phyloP scores from a whole-genome alignment of 2,797 vertebrate species.

The Manis pentadactyla region DNA sequence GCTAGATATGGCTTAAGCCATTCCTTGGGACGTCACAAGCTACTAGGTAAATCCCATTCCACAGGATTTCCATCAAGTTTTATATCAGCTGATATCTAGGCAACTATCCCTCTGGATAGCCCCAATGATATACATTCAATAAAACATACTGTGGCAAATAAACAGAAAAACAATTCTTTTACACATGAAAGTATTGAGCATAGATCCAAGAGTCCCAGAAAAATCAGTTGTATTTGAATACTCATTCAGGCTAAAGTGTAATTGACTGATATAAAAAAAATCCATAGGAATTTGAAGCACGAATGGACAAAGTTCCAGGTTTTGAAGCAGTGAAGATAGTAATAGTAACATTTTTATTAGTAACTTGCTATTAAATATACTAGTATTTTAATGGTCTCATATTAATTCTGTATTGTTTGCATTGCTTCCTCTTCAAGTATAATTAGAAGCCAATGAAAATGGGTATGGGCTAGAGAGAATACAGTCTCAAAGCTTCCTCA shows the following conservation, averaged over 20 bases:
- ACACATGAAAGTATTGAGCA: neutral
- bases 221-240: neutral
- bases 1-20: neutral
- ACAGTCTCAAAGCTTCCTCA: neutral
- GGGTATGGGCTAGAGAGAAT: neutral
- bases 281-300: neutral
- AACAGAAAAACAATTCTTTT: neutral
- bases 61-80: neutral
- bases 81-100: neutral
- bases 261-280: neutral
- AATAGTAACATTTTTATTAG: neutral
- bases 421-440: neutral
- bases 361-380: neutral
- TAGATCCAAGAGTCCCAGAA: neutral
- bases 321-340: neutral
- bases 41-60: neutral
- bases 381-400: neutral
- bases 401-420: neutral
- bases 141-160: neutral
- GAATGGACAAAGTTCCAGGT: neutral
- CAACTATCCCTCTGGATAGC: neutral
- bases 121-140: neutral
- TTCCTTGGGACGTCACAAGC: neutral
- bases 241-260: neutral
- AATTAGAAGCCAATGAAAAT: neutral